Base-by-base conservation (phyloP, 2,113 vertebrate genomes). In the Salvelinus alpinus region DNA sequence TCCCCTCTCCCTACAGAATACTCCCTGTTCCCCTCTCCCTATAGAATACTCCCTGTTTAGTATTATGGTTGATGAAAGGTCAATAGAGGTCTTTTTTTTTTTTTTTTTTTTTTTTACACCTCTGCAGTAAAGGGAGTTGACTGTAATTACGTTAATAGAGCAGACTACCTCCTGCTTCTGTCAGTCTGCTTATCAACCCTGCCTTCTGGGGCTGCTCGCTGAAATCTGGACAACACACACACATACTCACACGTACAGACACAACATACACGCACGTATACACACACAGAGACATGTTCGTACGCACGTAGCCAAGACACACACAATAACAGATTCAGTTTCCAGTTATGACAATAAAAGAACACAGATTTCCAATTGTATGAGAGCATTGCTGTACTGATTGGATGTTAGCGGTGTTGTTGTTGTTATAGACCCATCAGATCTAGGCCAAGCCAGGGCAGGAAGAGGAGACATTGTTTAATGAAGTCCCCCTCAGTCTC, bases 131-230 rank as follows among this genome's bases (percentile, higher is more conserved):
- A 91, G 90, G 94, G 92, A 94, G 91, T 88, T 84, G 82, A 91
- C 90, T 88, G 83, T 80, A 91, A 94, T 95, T 93, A 95, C 96
- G 94, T 91, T 94, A 95, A 96, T 95, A 81, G 65, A 67, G 20
- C 66, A 20, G 78, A 85, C 80, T 87, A 85, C 86, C 72, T 88
- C 92, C 84, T 84, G 76, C 90, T 90, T 77, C 86, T 85, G 91
- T 93, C 93, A 92, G 92, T 84, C 83, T 91, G 91, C 95, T 95
- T 95, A 95, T 96, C 94, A 94, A 91, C 92, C 90, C 87, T 93
- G 94, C 94, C 91, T 92, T 91, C 93, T 94, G 92, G 94, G 89
- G 91, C 92, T 90, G 94, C 93, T 93, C 68, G 86, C 86, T 91
- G 93, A 93, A 92, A 92, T 91, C 93, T 65, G 76, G 57, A 89